phyloP scores from a whole-genome alignment of 2,797 vertebrate species.

The Moxostoma hubbsi region DNA sequence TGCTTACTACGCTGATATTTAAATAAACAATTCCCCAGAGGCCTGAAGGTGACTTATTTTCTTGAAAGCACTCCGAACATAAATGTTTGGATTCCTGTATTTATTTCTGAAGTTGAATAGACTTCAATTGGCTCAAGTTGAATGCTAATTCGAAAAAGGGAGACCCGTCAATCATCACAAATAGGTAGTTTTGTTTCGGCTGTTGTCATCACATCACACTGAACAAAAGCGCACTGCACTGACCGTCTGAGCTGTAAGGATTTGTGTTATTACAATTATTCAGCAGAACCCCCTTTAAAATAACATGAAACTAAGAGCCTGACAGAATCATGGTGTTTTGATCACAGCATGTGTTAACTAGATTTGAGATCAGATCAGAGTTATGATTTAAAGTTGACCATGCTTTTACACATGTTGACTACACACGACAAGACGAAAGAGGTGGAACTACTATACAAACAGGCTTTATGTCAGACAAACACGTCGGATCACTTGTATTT shows the following conservation, averaged over 20 bases:
- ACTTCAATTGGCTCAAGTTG: conserved; percentile 71
- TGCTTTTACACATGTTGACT: conserved; percentile 5
- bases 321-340: too few relatives aligned
- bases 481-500: conserved; percentile 45
- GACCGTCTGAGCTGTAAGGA: conserved; percentile 78
- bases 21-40: neutral
- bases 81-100: conserved; percentile 66
- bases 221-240: conserved; percentile 83
- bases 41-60: neutral
- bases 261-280: conserved; percentile 68
- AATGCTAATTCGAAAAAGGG: conserved; percentile 68
- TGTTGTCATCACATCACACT: conserved; percentile 85
- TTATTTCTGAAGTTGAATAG: conserved; percentile 63
- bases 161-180: conserved; percentile 80
- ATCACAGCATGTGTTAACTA: too few relatives aligned
- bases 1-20: neutral
- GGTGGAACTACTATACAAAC: conserved; percentile 40
- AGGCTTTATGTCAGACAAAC: conserved; percentile 46
- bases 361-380: neutral
- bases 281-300: conserved; percentile 1
- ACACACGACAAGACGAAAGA: conserved; percentile 2
- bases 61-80: neutral
- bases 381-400: neutral
- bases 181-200: conserved; percentile 86
- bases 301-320: neutral